Evolutionary conservation across 2,888 invertebrate genomes (phyloP), one percentile per base, ranked within the genome.

Genomic region (Oxystoma pomonae): DNA sequence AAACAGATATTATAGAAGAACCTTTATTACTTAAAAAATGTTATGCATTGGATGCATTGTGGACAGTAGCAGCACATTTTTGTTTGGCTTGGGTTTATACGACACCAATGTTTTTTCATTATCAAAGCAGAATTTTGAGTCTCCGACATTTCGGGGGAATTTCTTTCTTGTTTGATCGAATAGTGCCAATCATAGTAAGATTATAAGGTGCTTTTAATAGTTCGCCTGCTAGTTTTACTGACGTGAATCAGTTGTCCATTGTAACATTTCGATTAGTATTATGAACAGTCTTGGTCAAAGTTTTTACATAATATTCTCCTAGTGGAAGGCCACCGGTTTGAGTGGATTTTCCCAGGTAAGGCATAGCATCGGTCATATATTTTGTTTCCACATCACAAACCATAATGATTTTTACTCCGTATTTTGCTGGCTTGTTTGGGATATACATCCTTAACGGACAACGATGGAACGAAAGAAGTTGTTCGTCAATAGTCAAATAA

Each of bases 191-290:
- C 18, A 76, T 58, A 9, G 74, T 75, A 56, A 76, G 61, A 65
- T 73, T 75, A 62, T 76, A 76, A 22, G 74, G 76, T 57, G 70
- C 65, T 64, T 70, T 60, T 52, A 74, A 67, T 57, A 76, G 59
- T 16, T 66, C 60, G 63, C 73, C 71, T 5, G 72, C 74, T n/a
- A 76, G 60, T 18, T 71, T 64, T 21, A 76, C 69, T 20, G 73
- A 75, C 12, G 75, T 75, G 60, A 76, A 77, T 76, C 75, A 75
- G 64, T 77, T 77, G 64, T 77, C 75, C 67, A 69, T 70, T 55
- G 72, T 73, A 19, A 71, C 64, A 62, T 70, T 72, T 57, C 70
- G 58, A 51, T 71, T 69, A 22, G 61, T 67, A 50, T 72, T 73
- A 61, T 72, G 69, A 58, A 74, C 68, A 12, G 71, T 62, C 63